Percentiles rank a stretch among this genome's conserved stretches.
Conservation (phyloP, 2,113 vertebrate genomes). For the Lasiurus cinereus region DNA sequence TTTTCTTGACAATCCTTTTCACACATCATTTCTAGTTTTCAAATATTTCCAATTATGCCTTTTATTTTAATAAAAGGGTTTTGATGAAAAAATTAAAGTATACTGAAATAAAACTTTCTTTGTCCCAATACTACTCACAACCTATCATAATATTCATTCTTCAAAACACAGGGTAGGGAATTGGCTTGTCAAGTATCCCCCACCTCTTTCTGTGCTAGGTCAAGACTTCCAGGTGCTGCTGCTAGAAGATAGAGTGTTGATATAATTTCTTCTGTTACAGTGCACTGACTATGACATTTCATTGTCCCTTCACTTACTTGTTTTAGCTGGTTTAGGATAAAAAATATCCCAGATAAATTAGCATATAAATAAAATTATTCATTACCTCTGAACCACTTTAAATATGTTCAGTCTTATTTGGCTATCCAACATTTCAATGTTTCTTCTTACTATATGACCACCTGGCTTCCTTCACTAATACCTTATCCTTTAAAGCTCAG, state of each 20-base stretch:
- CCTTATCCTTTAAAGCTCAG: background rate
- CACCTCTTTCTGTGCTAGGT: background rate
- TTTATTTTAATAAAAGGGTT: constrained; percentile 39
- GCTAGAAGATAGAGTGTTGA: background rate
- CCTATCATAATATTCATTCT: constrained; percentile 48
- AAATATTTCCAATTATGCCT: constrained; percentile 11
- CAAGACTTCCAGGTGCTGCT: background rate
- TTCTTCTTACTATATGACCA: background rate
- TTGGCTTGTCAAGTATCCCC: background rate
- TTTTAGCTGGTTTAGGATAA: constrained; percentile 3
- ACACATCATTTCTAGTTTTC: background rate
- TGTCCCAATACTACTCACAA: background rate
- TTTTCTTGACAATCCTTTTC: background rate
- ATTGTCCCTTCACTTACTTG: constrained; percentile 35
- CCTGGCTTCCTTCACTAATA: constrained; percentile 25
- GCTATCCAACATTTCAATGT: background rate
- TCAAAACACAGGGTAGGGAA: constrained; percentile 1
- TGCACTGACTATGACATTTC: constrained; percentile 17
- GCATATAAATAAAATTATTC: background rate
- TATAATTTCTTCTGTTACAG: constrained; percentile 43
- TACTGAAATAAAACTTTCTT: constrained; percentile 33
- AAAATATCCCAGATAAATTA: constrained; percentile 18
- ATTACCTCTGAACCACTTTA: constrained; percentile 45
- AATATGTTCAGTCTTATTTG: constrained; percentile 11
- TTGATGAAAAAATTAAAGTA: constrained; percentile 4